A percentile compares a stretch with the other conserved stretches of the same genome.
Conservation (phyloP, 1,140 invertebrate species). For the Dendrolimus punctatus region DNA sequence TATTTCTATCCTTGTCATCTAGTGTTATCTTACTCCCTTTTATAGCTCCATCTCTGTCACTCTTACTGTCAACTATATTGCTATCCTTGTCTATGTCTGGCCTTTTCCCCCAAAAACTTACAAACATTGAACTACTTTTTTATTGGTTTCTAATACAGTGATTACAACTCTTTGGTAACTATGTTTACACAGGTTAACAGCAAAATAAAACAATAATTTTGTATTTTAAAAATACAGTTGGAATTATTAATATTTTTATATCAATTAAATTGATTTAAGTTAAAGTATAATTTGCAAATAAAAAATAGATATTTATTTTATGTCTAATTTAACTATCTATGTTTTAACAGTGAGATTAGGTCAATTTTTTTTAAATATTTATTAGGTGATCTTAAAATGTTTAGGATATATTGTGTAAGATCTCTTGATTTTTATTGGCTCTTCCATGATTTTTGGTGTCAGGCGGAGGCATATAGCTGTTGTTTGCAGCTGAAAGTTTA, state of each 20-base stretch:
- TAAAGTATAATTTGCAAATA: constrained; percentile 7
- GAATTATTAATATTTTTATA: constrained; percentile 11
- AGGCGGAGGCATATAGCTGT: background rate
- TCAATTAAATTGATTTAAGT: constrained; percentile 17
- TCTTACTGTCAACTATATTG: constrained; percentile 2
- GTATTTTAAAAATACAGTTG: constrained; percentile 10
- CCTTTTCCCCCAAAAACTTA: constrained; percentile 31
- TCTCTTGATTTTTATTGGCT: constrained; percentile 13
- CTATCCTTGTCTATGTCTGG: constrained; percentile 9
- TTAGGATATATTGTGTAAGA: constrained; percentile 3
- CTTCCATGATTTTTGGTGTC: constrained; percentile 18
- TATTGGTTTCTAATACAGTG: constrained; percentile 6
- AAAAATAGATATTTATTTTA: constrained; percentile 19
- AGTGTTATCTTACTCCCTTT: too few relatives aligned
- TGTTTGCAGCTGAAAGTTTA: constrained; percentile 6
- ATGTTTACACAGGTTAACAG: constrained; percentile 7
- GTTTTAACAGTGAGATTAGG: constrained; percentile 9
- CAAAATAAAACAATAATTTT: constrained; percentile 1
- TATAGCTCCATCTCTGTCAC: constrained; percentile 6
- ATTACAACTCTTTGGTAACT: constrained; percentile 32
- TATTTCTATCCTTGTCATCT: too few relatives aligned
- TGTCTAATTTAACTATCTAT: constrained; percentile 14
- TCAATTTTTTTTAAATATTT: constrained; percentile 8
- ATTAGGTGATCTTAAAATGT: constrained; percentile 21
- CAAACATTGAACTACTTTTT: constrained; percentile 29